phyloP scores from a whole-genome alignment of 2,888 invertebrate species.

The Hedychridium roseum region DNA sequence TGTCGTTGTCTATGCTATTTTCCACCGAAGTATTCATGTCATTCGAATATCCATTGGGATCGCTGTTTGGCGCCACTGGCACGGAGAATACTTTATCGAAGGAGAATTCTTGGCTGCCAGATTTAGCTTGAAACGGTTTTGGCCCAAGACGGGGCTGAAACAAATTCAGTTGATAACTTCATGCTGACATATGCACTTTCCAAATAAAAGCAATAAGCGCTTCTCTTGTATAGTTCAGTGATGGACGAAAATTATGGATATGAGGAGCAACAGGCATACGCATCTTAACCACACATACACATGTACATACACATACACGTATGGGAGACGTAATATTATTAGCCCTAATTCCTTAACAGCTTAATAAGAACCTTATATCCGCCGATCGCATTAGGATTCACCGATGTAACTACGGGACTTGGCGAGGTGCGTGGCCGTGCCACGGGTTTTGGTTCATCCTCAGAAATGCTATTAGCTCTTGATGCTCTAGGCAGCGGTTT shows the following conservation, averaged over 20 bases:
- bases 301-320: too few relatives aligned
- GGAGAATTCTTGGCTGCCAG: constrained; percentile 76
- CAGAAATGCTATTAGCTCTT: constrained; percentile 76
- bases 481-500: constrained; percentile 84
- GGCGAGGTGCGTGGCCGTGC: constrained; percentile 76
- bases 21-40: constrained; percentile 49
- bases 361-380: constrained; percentile 78
- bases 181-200: too few relatives aligned
- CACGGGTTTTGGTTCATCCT: constrained; percentile 73
- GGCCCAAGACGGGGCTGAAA: constrained; percentile 84
- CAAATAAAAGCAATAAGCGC: too few relatives aligned
- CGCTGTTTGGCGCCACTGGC: constrained; percentile 72
- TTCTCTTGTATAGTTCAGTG: constrained; percentile 13
- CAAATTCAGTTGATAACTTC: too few relatives aligned
- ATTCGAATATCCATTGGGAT: constrained; percentile 55
- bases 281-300: constrained; percentile 24
- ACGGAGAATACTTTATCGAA: constrained; percentile 86
- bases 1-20: constrained; percentile 44
- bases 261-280: constrained; percentile 12
- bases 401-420: constrained; percentile 70
- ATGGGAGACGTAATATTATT: too few relatives aligned
- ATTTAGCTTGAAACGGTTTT: constrained; percentile 83
- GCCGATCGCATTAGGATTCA: constrained; percentile 67
- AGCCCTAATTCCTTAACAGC: too few relatives aligned
- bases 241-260: constrained; percentile 15